phyloP scores from a whole-genome alignment of 2,888 invertebrate species.

The Hedychridium roseum region DNA sequence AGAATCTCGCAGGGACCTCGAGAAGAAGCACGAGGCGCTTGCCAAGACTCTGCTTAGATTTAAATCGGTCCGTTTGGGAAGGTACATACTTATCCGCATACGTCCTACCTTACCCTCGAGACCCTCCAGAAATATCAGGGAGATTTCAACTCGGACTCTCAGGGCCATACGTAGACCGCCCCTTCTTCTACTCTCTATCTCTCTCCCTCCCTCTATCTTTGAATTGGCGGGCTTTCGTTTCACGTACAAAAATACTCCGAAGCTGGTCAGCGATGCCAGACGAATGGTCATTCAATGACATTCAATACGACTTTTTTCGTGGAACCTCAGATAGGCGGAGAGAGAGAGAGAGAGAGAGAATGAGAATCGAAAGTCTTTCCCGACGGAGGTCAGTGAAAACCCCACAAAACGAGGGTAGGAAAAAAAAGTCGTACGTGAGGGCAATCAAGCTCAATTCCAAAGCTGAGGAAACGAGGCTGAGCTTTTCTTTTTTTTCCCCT shows the following conservation, averaged over 20 bases:
- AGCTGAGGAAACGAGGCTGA: too few species aligned
- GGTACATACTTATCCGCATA: conserved; percentile 7
- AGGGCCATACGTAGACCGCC: conserved; percentile 2
- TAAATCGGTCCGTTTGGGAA: conserved; percentile 23
- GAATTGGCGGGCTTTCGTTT: too few species aligned
- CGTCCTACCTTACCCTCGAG: too few species aligned
- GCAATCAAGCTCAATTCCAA: too few species aligned
- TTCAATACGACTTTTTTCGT: too few species aligned
- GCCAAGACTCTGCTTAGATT: conserved; percentile 31
- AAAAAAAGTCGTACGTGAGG: too few species aligned
- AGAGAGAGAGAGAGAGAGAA: conserved; percentile 11
- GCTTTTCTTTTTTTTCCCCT: too few species aligned
- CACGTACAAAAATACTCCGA: too few species aligned
- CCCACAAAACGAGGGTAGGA: too few species aligned
- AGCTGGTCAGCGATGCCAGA: too few species aligned
- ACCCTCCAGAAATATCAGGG: conserved; percentile 15
- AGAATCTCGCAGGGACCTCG: conserved; percentile 19
- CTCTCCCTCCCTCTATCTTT: background rate
- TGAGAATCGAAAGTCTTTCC: conserved; percentile 10
- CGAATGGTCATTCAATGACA: too few species aligned
- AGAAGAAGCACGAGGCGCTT: conserved; percentile 25
- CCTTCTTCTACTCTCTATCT: conserved; percentile 2
- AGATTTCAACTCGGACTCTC: conserved; percentile 6
- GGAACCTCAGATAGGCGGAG: too few species aligned
- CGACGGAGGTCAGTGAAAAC: background rate